Conservation (phyloP, 2,113 vertebrate species). For the Eretmochelys imbricata region DNA sequence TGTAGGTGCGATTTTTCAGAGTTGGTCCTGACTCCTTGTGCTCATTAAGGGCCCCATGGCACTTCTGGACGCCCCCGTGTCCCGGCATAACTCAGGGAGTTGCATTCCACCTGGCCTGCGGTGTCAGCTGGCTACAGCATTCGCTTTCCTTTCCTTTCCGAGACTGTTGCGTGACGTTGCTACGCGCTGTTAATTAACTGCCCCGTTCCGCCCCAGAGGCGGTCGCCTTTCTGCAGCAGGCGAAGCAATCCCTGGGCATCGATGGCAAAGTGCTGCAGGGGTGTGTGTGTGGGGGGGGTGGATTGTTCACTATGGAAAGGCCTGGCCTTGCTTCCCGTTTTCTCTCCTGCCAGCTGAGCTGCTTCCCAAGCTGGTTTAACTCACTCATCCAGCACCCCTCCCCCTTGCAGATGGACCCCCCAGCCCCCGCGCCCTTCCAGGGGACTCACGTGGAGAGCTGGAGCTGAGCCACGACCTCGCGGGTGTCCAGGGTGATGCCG, state of each 20-base stretch:
- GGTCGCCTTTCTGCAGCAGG: not conserved
- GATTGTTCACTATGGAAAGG: not conserved
- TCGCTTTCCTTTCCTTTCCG: not conserved
- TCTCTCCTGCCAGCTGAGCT: not conserved
- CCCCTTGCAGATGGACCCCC: not conserved
- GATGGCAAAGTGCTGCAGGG: not conserved
- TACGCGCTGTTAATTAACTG: not conserved
- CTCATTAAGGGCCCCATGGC: not conserved
- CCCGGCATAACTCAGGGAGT: not conserved
- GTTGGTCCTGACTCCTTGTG: not conserved
- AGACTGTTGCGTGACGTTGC: not conserved
- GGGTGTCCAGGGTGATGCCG: slow-evolving; percentile 84
- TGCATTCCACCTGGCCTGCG: not conserved
- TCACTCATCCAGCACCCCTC: not conserved
- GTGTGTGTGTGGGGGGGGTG: not conserved
- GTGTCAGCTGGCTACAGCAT: not conserved
- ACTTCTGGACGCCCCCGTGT: not conserved
- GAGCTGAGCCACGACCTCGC: slow-evolving; percentile 79
- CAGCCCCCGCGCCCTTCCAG: not conserved
- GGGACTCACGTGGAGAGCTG: slow-evolving; percentile 91
- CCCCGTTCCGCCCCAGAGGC: not conserved
- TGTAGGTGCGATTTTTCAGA: not conserved
- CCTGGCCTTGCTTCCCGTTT: not conserved
- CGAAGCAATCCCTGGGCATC: not conserved
- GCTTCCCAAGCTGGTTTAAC: accelerated